Conservation (phyloP, 2,113 vertebrate species). For the Phalacrocorax brasilianus region DNA sequence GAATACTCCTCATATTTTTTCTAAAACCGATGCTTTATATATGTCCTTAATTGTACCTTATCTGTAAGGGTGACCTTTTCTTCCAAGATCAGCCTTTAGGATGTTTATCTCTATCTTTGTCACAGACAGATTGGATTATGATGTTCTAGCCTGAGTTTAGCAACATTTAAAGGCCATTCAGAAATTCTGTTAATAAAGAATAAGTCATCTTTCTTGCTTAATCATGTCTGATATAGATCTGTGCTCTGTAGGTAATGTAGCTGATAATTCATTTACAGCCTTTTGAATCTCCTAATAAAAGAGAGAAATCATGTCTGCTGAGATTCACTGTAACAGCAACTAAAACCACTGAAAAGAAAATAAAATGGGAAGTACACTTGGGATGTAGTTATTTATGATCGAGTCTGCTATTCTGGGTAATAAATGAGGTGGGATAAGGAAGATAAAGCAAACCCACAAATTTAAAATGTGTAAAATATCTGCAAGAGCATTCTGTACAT, state of each 20-base stretch:
- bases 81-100: not conserved
- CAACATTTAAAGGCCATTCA: not conserved
- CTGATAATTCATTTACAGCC: not conserved
- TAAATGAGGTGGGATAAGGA: not conserved
- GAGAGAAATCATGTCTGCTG: not conserved
- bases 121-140: not conserved
- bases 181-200: not conserved
- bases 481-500: not conserved
- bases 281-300: not conserved
- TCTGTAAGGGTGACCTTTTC: not conserved
- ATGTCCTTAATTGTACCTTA: not conserved
- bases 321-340: not conserved
- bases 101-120: not conserved
- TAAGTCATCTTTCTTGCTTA: not conserved
- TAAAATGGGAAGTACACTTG: not conserved
- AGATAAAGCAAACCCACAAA: slow-evolving; percentile 1
- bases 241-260: not conserved
- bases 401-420: not conserved
- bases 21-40: not conserved
- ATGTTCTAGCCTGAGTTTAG: not conserved
- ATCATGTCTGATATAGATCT: not conserved
- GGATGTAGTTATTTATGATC: not conserved
- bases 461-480: slow-evolving; percentile 3
- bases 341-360: not conserved
- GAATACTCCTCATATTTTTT: not conserved